Percentiles rank a stretch among this genome's conserved stretches.
These are phyloP conservation scores for Troglohyphantes excavatus DNA, from an alignment of 2,888 invertebrate species.

Conservation along the genomic window DNA sequence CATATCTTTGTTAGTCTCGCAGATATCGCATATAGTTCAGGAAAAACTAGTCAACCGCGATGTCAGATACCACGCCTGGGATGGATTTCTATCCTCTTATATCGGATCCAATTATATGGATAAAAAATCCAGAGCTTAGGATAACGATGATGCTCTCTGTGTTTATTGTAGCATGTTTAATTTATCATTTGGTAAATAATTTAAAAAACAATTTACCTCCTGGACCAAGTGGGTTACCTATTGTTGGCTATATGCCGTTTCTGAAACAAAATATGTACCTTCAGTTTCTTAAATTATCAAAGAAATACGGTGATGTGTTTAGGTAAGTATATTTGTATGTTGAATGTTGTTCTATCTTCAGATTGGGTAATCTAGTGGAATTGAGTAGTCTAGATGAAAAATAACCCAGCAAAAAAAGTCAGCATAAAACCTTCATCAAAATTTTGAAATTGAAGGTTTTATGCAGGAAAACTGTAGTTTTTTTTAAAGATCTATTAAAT, in stretches of 20 bases:
- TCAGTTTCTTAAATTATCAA: slow-evolving; percentile 38
- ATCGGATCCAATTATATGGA: not conserved
- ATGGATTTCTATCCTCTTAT: not conserved
- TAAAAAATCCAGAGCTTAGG: not conserved
- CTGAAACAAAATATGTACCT: not conserved
- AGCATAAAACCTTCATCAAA: too few species aligned
- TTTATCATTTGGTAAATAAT: not conserved
- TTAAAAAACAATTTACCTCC: slow-evolving; percentile 4
- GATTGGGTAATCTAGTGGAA: too few species aligned
- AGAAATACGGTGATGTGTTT: slow-evolving; percentile 79
- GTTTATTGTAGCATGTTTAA: not conserved
- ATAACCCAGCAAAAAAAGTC: too few species aligned
- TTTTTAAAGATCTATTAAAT: too few species aligned
- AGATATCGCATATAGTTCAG: too few species aligned
- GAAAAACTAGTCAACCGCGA: too few species aligned
- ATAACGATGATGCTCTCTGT: not conserved
- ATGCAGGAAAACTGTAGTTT: too few species aligned
- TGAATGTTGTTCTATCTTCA: not conserved
- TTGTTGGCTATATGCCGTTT: slow-evolving; percentile 27
- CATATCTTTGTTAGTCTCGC: too few species aligned
- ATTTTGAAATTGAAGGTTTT: too few species aligned
- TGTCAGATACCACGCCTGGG: too few species aligned
- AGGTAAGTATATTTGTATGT: slow-evolving; percentile 59
- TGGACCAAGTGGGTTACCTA: slow-evolving; percentile 2
- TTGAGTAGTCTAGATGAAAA: too few species aligned